phyloP scores from a whole-genome alignment of 2,888 invertebrate genomes.

The Meghimatium bilineatum region DNA sequence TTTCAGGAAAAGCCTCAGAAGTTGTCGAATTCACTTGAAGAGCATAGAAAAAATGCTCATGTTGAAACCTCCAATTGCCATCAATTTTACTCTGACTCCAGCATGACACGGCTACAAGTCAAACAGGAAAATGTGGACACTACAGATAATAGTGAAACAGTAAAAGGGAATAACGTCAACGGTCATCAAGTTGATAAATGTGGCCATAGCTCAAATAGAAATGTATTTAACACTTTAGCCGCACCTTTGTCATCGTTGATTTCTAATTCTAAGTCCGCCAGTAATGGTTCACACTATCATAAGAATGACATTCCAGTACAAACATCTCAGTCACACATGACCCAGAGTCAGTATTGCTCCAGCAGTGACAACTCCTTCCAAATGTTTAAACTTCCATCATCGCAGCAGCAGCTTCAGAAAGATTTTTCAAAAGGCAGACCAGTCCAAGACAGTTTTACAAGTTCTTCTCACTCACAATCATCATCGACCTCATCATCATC shows the following conservation, averaged over 20 bases:
- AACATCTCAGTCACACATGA: neutral
- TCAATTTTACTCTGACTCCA: neutral
- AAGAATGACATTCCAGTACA: neutral
- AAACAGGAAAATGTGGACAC: constrained; percentile 22
- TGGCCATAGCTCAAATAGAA: neutral
- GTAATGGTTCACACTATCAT: neutral
- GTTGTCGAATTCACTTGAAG: neutral
- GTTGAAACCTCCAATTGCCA: neutral
- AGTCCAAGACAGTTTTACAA: neutral
- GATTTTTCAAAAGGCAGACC: neutral
- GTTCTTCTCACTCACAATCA: neutral
- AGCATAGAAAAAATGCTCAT: neutral
- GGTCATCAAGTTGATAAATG: neutral
- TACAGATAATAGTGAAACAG: constrained; percentile 5
- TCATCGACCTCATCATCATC: constrained; percentile 1
- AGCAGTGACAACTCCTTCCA: neutral
- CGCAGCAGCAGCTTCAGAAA: constrained; percentile 3
- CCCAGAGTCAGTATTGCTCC: neutral
- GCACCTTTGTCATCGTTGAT: neutral
- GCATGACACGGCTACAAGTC: neutral
- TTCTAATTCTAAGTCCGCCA: neutral
- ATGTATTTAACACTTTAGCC: neutral
- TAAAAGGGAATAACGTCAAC: neutral
- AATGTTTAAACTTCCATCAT: constrained; percentile 12
- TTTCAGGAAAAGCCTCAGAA: neutral